Percentiles rank a stretch among this genome's conserved stretches.
Conservation (phyloP, 1,140 invertebrate genomes). For the Lethrus apterus region DNA sequence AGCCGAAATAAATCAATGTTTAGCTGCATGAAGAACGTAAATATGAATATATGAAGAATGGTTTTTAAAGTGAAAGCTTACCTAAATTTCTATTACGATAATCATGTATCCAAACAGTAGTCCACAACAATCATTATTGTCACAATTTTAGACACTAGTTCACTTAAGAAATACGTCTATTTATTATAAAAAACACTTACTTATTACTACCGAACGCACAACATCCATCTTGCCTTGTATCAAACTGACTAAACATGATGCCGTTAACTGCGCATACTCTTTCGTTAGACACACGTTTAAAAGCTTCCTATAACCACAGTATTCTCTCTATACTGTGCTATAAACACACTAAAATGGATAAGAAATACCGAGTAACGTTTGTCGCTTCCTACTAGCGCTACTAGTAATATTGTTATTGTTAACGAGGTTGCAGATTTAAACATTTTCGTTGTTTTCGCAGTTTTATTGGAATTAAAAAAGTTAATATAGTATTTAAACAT, state of each 20-base stretch:
- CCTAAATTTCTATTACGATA: conserved; percentile 16
- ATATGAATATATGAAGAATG: background rate
- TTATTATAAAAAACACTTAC: conserved; percentile 15
- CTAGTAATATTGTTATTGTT: too few relatives aligned
- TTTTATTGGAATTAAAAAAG: background rate
- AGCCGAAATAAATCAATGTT: too few relatives aligned
- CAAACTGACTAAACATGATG: conserved; percentile 16
- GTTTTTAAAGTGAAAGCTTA: conserved; percentile 8
- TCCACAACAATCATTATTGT: conserved; percentile 22
- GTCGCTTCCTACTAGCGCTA: too few relatives aligned
- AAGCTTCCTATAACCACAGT: too few relatives aligned
- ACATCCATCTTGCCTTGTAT: conserved; percentile 21
- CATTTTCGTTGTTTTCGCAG: too few relatives aligned
- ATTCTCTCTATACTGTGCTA: too few relatives aligned
- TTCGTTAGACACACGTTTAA: too few relatives aligned
- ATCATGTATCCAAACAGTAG: conserved; percentile 20
- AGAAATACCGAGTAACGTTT: too few relatives aligned
- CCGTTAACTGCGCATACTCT: conserved; percentile 18
- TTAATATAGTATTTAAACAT: too few relatives aligned
- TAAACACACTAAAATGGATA: too few relatives aligned
- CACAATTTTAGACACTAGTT: conserved; percentile 17
- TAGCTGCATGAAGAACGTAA: background rate
- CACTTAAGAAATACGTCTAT: conserved; percentile 18
- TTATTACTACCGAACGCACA: conserved; percentile 14
- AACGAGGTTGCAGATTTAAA: too few relatives aligned